Conservation (phyloP, 2,113 vertebrate genomes). For the Colinus virginianus region DNA sequence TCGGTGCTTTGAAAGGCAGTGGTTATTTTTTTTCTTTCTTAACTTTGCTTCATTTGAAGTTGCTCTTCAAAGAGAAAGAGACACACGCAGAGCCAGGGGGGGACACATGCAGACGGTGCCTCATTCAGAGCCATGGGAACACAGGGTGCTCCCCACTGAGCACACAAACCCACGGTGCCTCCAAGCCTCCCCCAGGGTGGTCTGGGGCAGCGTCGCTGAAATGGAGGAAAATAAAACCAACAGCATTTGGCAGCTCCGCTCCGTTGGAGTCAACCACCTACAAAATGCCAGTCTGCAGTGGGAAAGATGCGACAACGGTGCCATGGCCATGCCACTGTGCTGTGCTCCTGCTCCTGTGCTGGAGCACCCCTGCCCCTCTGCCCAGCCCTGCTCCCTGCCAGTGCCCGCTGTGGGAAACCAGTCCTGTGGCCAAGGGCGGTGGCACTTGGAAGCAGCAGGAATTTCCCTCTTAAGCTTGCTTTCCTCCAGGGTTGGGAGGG, state of each 20-base stretch:
- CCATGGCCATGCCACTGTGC: background rate
- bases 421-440: rapidly evolving
- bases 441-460: background rate
- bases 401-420: background rate
- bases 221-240: background rate
- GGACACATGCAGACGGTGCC: background rate
- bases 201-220: rapidly evolving
- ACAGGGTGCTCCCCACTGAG: rapidly evolving
- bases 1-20: background rate
- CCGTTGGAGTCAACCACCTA: background rate
- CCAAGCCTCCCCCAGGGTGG: background rate
- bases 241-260: background rate
- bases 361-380: background rate
- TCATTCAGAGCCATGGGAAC: rapidly evolving
- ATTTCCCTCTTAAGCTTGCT: background rate
- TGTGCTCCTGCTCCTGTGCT: background rate
- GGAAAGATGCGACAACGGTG: rapidly evolving
- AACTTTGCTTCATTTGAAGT: conserved; percentile 17
- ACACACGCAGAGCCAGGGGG: background rate
- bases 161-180: background rate
- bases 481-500: background rate
- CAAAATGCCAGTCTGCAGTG: background rate
- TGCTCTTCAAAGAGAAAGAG: conserved; percentile 13
- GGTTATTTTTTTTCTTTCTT: background rate
- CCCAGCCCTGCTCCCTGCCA: background rate